Conservation (phyloP, 2,888 invertebrate genomes). For the Pyrgus malvae region DNA sequence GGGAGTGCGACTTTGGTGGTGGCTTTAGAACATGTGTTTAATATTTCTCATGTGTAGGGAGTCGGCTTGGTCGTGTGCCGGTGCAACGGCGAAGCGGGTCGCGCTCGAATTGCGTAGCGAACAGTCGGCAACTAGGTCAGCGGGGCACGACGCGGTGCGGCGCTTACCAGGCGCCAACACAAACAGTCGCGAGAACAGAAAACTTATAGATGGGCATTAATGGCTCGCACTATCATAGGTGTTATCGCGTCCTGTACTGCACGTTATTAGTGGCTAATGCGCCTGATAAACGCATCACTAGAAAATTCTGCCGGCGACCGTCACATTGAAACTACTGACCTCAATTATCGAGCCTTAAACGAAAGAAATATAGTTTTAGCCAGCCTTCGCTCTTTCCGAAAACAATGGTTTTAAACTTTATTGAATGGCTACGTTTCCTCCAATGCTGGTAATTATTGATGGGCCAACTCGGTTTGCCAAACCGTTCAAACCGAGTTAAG, state of each 20-base stretch:
- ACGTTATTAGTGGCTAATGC: not conserved
- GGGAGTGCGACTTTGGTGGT: not conserved
- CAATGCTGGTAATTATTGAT: too few species aligned
- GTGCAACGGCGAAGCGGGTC: slow-evolving; percentile 55
- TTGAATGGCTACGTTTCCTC: too few species aligned
- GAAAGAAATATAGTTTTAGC: not conserved
- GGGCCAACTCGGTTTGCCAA: too few species aligned
- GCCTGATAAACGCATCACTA: not conserved
- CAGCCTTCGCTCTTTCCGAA: not conserved
- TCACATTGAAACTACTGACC: not conserved
- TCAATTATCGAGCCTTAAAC: not conserved
- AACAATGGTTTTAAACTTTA: too few species aligned
- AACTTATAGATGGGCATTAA: slow-evolving; percentile 32
- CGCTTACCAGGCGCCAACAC: slow-evolving; percentile 45
- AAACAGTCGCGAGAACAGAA: slow-evolving; percentile 30
- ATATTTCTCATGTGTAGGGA: not conserved
- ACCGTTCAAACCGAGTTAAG: too few species aligned
- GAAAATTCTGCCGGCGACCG: not conserved
- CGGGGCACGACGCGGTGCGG: slow-evolving; percentile 61
- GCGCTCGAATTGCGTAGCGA: slow-evolving; percentile 75
- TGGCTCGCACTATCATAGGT: slow-evolving; percentile 37
- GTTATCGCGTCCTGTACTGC: slow-evolving; percentile 34
- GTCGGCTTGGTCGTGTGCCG: slow-evolving; percentile 28
- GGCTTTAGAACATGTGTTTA: slow-evolving; percentile 1
- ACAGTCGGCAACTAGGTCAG: slow-evolving; percentile 75